Percentiles rank a stretch among this genome's conserved stretches.
phyloP scores from a whole-genome alignment of 2,113 vertebrate species.

The Carassius auratus region DNA sequence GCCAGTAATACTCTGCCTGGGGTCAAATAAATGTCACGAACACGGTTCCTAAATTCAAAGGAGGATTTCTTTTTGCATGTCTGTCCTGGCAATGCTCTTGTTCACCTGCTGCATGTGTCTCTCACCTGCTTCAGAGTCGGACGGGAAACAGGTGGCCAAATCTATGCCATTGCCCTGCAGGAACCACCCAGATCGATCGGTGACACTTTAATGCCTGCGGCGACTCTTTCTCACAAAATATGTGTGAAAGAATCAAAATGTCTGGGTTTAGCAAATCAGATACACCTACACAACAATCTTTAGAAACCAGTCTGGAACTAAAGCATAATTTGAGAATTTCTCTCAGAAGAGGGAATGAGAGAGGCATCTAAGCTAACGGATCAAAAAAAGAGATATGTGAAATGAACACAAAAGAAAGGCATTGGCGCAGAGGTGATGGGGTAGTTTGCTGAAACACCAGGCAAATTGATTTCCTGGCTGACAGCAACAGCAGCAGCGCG shows the following conservation, averaged over 20 bases:
- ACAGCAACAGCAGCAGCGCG: constrained; percentile 50
- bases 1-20: constrained; percentile 28
- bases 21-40: constrained; percentile 52
- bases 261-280: constrained; percentile 29
- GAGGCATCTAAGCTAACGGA: neutral
- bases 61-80: neutral
- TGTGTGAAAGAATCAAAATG: constrained; percentile 19
- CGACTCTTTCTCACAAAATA: constrained; percentile 34
- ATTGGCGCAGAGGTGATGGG: neutral
- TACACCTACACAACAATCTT: neutral
- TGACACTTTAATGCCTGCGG: constrained; percentile 3
- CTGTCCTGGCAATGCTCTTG: neutral
- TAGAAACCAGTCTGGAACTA: neutral
- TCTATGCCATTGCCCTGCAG: constrained; percentile 27
- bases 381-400: neutral
- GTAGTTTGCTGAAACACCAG: constrained; percentile 50
- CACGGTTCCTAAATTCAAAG: neutral
- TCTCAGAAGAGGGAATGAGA: neutral
- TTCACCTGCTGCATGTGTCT: constrained; percentile 29
- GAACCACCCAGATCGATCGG: constrained; percentile 14
- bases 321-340: neutral
- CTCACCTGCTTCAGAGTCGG: constrained; percentile 15
- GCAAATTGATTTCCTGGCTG: constrained; percentile 64
- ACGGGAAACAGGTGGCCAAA: constrained; percentile 4
- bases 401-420: neutral